A percentile compares a stretch with the other conserved stretches of the same genome.
phyloP scores from a whole-genome alignment of 1,140 invertebrate species.

The Probaryconus sp. region DNA sequence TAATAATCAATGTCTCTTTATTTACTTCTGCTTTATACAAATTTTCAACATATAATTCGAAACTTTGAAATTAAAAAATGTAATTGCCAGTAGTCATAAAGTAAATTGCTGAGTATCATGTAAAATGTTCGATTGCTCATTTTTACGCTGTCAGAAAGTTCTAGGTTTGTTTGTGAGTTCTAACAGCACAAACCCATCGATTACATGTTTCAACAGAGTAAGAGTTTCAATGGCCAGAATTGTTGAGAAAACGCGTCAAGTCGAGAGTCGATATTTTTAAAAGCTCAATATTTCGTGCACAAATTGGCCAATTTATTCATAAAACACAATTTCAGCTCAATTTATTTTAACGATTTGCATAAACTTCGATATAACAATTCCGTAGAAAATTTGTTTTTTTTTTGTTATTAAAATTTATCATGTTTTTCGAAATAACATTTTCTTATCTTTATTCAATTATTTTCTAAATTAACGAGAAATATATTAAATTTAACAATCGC shows the following conservation, averaged over 20 bases:
- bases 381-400: no score
- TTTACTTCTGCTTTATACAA: no score
- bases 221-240: constrained; percentile 33
- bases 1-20: constrained; percentile 4
- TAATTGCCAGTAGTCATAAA: constrained; percentile 5
- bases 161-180: constrained; percentile 21
- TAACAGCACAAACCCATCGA: constrained; percentile 41
- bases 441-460: no score
- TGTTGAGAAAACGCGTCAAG: constrained; percentile 23
- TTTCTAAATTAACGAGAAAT: no score
- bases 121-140: constrained; percentile 14
- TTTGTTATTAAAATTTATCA: no score
- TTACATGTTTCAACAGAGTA: constrained; percentile 37
- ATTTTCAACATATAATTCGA: no score
- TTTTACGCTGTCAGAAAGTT: constrained; percentile 20
- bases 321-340: constrained; percentile 5
- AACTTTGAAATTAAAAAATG: constrained; percentile 6
- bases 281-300: constrained; percentile 7
- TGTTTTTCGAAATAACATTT: no score
- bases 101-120: constrained; percentile 14
- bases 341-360: background rate
- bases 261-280: constrained; percentile 39
- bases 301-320: constrained; percentile 31
- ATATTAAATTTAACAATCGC: no score
- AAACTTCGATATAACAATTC: no score